A percentile compares a stretch with the other conserved stretches of the same genome.
Evolutionary conservation across 2,113 vertebrate genomes (phyloP).

Genomic region (Oncorhynchus tshawytscha): DNA sequence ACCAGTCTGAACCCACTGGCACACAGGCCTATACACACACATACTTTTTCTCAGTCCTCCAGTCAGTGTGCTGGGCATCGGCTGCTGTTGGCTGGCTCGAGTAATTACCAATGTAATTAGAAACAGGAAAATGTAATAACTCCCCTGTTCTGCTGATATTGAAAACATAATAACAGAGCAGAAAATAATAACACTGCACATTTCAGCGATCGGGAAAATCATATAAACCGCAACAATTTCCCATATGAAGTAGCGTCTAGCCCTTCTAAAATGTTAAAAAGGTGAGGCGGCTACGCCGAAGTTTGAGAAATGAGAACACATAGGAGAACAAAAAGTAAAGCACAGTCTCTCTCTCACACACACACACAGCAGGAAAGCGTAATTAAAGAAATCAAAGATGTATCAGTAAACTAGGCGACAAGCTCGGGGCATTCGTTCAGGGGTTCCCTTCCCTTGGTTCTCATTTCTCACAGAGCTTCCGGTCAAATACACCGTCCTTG

Average conservation of each 20-base stretch:
- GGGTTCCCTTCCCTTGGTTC: too few relatives aligned
- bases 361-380: constrained; percentile 12
- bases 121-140: constrained; percentile 57
- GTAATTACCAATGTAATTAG: constrained; percentile 62
- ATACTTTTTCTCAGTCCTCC: constrained; percentile 21
- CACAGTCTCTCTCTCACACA: too few relatives aligned
- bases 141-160: constrained; percentile 39
- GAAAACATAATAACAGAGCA: constrained; percentile 29
- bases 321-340: neutral
- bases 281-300: constrained; percentile 44
- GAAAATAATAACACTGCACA: constrained; percentile 17
- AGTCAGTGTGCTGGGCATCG: constrained; percentile 6
- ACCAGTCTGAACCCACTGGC: neutral
- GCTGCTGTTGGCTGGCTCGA: constrained; percentile 37
- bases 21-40: constrained; percentile 7
- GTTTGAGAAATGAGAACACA: constrained; percentile 6
- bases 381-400: too few relatives aligned
- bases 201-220: constrained; percentile 55
- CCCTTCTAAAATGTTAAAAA: constrained; percentile 58
- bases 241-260: constrained; percentile 76
- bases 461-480: neutral
- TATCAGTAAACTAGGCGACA: too few relatives aligned
- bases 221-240: constrained; percentile 59
- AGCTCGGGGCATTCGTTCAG: too few relatives aligned
- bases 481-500: neutral